A percentile compares a stretch with the other conserved stretches of the same genome.
Conservation (phyloP, 92 coral and sea anemone species). For the Plumapathes pennacea region DNA sequence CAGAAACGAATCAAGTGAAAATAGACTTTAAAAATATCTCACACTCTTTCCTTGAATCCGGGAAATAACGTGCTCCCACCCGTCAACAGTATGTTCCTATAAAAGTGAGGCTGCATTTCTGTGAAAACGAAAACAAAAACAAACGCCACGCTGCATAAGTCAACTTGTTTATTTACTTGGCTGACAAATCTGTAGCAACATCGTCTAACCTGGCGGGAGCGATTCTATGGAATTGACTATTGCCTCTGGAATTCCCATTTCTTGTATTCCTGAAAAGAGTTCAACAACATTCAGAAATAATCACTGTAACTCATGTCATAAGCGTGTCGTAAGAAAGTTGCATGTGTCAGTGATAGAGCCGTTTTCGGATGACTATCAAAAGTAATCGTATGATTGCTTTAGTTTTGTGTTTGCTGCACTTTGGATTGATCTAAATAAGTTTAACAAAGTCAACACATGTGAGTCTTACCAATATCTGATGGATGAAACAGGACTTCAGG, state of each 20-base stretch:
- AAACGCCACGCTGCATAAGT: too few species aligned
- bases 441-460: too few species aligned
- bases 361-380: too few species aligned
- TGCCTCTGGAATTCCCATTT: constrained; percentile 98
- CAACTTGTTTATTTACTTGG: too few species aligned
- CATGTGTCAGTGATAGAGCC: background rate
- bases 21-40: constrained; percentile 1
- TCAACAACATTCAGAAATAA: background rate
- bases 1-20: background rate
- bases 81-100: constrained; percentile 84
- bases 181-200: background rate
- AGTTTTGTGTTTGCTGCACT: too few species aligned
- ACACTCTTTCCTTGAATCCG: constrained; percentile 95
- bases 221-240: constrained; percentile 68
- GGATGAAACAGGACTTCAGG: constrained; percentile 97
- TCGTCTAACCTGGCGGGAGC: constrained; percentile 67
- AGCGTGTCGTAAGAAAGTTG: background rate
- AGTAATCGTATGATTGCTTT: too few species aligned
- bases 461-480: constrained; percentile 92
- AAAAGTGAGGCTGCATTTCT: constrained; percentile 99
- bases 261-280: constrained; percentile 76
- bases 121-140: background rate
- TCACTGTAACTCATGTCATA: background rate
- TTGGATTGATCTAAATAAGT: too few species aligned
- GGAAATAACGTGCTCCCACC: constrained; percentile 86